Base-by-base conservation (phyloP, 2,888 invertebrate species). In the Oscheius sp. region DNA sequence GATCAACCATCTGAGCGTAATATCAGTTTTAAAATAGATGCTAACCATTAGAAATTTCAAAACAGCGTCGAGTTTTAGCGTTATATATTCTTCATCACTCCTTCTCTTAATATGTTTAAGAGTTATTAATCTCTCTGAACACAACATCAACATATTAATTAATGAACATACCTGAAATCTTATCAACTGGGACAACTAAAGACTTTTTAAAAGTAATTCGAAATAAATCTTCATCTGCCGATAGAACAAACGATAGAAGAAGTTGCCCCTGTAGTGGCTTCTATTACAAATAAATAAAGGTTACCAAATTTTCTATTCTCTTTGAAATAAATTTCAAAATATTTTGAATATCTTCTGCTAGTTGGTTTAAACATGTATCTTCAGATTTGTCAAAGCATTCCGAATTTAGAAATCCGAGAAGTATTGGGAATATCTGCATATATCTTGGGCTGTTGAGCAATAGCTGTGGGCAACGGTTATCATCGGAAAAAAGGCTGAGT, bases 351-450 rank as follows among this genome's bases (percentile, higher is more conserved):
- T 48, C 31, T 12, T 48, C 50, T 15, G 34, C n/a, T 33, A 37
- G 50, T 10, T 10, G 50, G 17, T 33, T 34, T 48, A n/a, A 64
- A 33, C 27, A 33, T n/a, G n/a, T 17, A 1, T 33, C 34, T 0
- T 25, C 34, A n/a, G n/a, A n/a, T n/a, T n/a, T n/a, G 23, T 64
- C 61, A 31, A 61, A 61, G 15, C 64, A 50, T 27, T 20, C 6
- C 6, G 48, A 64, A 6, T 20, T 48, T 3, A 64, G 50, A 27
- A 61, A 46, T 23, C 34, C 31, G 10, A 48, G 31, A 17, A 64
- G 31, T 12, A 64, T n/a, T 10, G 64, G 48, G 10, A 34, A 48
- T 29, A 65, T 53, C 45, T 65, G 52, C 23, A 65, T n/a, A 25
- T 53, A 15, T 5, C 65, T 12, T 5, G 20, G 10, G 25, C 12